Conservation (phyloP, 2,113 vertebrate genomes). For the Hoplias malabaricus region DNA sequence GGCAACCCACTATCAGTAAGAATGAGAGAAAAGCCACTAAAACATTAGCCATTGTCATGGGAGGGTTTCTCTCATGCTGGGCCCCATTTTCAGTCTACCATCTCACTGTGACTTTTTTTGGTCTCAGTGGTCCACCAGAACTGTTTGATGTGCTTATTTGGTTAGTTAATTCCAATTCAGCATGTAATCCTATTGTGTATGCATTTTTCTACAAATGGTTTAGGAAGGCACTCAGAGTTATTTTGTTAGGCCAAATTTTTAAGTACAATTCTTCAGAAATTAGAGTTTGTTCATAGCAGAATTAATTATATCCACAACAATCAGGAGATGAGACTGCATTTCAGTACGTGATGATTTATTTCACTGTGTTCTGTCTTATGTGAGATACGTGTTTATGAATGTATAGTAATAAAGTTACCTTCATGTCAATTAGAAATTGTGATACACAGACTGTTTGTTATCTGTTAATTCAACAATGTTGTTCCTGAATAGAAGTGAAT, state of each 20-base stretch:
- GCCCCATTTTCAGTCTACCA: constrained; percentile 79
- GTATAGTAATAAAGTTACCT: too few species aligned
- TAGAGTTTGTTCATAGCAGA: neutral
- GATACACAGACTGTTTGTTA: too few species aligned
- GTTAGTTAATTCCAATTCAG: constrained; percentile 83
- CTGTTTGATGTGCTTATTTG: constrained; percentile 74
- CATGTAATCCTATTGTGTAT: constrained; percentile 80
- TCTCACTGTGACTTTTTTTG: constrained; percentile 72
- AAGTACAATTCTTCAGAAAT: constrained; percentile 64
- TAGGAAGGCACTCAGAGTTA: constrained; percentile 75
- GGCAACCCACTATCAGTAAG: too few species aligned
- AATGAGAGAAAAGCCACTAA: constrained; percentile 81
- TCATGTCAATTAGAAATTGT: too few species aligned
- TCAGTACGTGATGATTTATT: too few species aligned
- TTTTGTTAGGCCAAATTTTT: constrained; percentile 76
- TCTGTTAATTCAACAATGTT: too few species aligned
- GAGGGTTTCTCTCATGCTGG: constrained; percentile 80
- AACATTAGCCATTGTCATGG: constrained; percentile 76
- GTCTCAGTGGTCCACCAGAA: constrained; percentile 65
- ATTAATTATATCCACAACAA: too few species aligned
- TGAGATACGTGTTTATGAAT: too few species aligned
- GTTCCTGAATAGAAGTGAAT: too few species aligned
- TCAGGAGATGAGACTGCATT: too few species aligned
- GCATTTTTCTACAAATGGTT: constrained; percentile 83
- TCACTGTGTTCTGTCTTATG: too few species aligned